Base-by-base conservation (phyloP, 2,888 invertebrate genomes). In the Branchellion lobata region DNA sequence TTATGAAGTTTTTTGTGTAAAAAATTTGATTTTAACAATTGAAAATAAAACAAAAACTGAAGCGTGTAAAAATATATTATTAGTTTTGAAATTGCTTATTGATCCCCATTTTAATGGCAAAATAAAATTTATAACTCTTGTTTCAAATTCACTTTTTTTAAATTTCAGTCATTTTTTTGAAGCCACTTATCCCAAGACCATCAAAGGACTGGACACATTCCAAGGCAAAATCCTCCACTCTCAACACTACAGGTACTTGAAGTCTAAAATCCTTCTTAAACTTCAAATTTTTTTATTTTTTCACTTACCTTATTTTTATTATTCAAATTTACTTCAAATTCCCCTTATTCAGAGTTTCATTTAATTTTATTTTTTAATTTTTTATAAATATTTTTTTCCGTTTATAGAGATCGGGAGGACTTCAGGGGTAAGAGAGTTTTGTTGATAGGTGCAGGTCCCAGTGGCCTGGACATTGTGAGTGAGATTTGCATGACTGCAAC, bases 381-480 rank as follows among this genome's bases (percentile, higher is more conserved):
- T 14, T 14, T 14, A 47, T 14, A 47, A 47, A 14, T 47, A 47
- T 14, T 47, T 47, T 47, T 14, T 14, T 47, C 18, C 8, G 8
- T 47, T 47, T 47, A 47, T 14, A 90, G 95, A 79, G 89, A 90
- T 1, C 92, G 93, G 0, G 91, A 92, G 75, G 86, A 89, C 18
- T 95, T 92, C 86, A 85, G 85, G 21, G 91, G 89, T 34, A 89
- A 91, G 75, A 89, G 86, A 1, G 93, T 95, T 0, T 90, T 94
- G 29, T 91, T 95, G 8, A 89, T 96, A 31, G 96, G 95, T 0
- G 94, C 93, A 0, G 94, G 93, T 0, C 93, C 94, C 33, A 95
- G 95, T 1, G 96, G 95, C 24, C 86, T 91, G 47, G 94, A 94
- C 84, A 90, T 94, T 51, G 90, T 91, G 0, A 36, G 21, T 65